Percentiles rank a stretch among this genome's conserved stretches.
Conservation (phyloP, 2,797 vertebrate genomes). For the Pangasius macronema region DNA sequence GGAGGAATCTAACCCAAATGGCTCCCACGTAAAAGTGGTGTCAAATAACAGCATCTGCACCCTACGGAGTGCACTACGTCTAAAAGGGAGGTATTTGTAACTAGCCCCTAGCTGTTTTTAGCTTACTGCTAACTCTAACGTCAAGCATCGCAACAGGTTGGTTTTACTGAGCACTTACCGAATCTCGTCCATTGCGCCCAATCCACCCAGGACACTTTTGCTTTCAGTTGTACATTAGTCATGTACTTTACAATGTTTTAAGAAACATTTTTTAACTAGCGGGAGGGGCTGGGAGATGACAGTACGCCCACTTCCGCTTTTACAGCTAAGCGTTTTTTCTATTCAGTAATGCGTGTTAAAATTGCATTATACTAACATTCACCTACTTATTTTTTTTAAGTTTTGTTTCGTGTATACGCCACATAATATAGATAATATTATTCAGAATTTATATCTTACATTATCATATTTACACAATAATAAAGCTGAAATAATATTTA, state of each 20-base stretch:
- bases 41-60: neutral
- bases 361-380: neutral
- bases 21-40: neutral
- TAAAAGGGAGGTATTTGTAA: conserved; percentile 4
- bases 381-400: neutral
- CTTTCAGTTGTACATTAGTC: neutral
- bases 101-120: conserved; percentile 14
- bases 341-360: neutral
- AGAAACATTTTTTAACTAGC: neutral
- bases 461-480: neutral
- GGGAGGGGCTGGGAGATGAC: neutral
- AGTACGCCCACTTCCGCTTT: conserved; percentile 8
- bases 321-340: neutral
- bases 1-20: neutral
- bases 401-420: neutral
- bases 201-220: neutral
- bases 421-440: neutral
- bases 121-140: conserved; percentile 12
- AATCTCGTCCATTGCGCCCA: conserved; percentile 35
- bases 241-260: neutral
- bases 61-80: conserved; percentile 24
- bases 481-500: neutral
- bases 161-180: conserved; percentile 19
- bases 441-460: neutral
- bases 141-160: neutral